These are phyloP conservation scores for Myotis vivesi DNA, from an alignment of 2,797 vertebrate genomes.

Conservation along the genomic window DNA sequence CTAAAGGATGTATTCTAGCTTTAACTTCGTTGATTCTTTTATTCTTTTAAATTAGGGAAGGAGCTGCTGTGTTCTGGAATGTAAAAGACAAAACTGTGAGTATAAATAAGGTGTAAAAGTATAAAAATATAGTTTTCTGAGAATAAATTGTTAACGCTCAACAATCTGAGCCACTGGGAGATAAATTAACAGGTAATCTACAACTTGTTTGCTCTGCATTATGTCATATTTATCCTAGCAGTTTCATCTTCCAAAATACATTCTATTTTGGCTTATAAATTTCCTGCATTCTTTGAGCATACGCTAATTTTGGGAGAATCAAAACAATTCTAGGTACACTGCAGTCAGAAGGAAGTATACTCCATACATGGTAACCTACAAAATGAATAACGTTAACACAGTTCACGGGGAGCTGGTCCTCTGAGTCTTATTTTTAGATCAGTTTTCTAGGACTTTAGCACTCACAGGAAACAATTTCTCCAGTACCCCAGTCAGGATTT, in stretches of 20 bases:
- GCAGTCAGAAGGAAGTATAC: not conserved
- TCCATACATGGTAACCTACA: not conserved
- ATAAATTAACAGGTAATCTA: not conserved
- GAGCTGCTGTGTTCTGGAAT: slow-evolving; percentile 98
- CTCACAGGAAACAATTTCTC: not conserved
- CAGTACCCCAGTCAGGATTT: not conserved
- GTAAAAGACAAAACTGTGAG: slow-evolving; percentile 95
- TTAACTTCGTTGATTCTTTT: slow-evolving; percentile 71
- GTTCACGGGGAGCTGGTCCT: not conserved
- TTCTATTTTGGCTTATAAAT: not conserved
- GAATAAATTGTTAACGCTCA: not conserved
- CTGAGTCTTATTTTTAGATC: not conserved
- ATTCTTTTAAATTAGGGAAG: slow-evolving; percentile 89
- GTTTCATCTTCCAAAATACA: not conserved
- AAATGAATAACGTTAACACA: not conserved
- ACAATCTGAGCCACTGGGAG: not conserved
- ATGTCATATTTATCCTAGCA: not conserved
- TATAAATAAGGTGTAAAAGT: slow-evolving; percentile 70
- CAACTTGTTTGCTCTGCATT: not conserved
- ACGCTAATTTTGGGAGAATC: not conserved
- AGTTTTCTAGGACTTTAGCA: not conserved
- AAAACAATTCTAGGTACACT: not conserved
- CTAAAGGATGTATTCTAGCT: not conserved
- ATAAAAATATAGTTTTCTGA: not conserved
- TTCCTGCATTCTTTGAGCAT: not conserved